Evolutionary conservation across 2,888 invertebrate species (phyloP), one percentile per base, ranked within the genome.

Genomic region (Octodonta nipae): DNA sequence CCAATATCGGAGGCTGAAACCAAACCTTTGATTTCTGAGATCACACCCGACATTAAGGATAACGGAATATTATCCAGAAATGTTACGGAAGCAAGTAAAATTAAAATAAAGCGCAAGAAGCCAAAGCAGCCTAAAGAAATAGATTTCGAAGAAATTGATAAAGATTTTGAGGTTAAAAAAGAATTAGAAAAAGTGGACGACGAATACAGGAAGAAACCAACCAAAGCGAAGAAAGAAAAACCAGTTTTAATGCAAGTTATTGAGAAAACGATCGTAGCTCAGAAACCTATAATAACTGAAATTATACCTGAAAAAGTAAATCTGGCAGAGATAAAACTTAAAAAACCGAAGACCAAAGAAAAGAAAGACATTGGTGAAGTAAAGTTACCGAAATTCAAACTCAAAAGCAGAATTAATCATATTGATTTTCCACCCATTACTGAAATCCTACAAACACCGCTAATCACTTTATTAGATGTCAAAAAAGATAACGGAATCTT

Each of bases 391-490:
- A 78, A 76, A 55, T 64, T 79, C 26, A 68, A 76, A 52, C 58
- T 83, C 3, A 79, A 78, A 49, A 82, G 81, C 54, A 68, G 77
- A 43, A 77, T 82, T 11, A 67, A 62, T 28, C 68, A 68, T 44
- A 54, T 67, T 1, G 62, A 64, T 32, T 65, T 65, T 42, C 61
- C 63, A 32, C 57, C 61, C 11, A 33, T 44, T 10, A 30, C 42
- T 10, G 58, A 60, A 51, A 31, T 45, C n/a, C 47, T 58, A 36
- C 48, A 56, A 20, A 38, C 41, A 26, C 54, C 57, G 4, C 37
- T 51, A 17, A 46, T 63, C 13, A 55, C 56, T 16, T 40, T 59
- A 38, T 44, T 55, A 42, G 54, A 57, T 17, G 51, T 50, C 22
- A 33, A 47, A 12, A 55, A 49, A 40, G 58, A 59, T 32, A 53